Conservation (phyloP, 2,797 vertebrate species). For the Rhodeus uyekii region DNA sequence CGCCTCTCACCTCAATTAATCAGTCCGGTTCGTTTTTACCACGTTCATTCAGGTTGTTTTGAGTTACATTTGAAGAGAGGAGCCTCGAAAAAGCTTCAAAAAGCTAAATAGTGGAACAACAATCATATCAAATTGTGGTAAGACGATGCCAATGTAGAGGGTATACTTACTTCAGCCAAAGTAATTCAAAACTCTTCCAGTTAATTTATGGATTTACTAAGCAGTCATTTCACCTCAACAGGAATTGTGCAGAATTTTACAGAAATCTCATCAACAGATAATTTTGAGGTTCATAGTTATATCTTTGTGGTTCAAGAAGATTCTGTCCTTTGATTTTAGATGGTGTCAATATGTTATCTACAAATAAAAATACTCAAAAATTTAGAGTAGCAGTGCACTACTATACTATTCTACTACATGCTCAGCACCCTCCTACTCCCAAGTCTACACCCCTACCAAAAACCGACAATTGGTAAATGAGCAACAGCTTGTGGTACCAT, state of each 20-base stretch:
- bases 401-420: too few species aligned
- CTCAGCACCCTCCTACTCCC: too few species aligned
- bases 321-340: constrained; percentile 15
- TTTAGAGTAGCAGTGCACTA: background rate
- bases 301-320: background rate
- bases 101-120: constrained; percentile 24
- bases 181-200: constrained; percentile 21
- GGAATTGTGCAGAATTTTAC: constrained; percentile 17
- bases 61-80: constrained; percentile 33
- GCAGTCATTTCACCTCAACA: constrained; percentile 26
- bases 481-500: too few species aligned
- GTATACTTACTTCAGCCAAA: background rate
- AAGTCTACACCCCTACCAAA: too few species aligned
- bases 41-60: constrained; percentile 41
- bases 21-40: constrained; percentile 32
- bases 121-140: constrained; percentile 34
- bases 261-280: constrained; percentile 21
- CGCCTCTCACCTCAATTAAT: constrained; percentile 51
- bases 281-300: constrained; percentile 6
- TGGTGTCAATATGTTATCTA: background rate
- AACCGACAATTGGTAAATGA: too few species aligned
- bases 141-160: constrained; percentile 20
- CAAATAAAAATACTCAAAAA: background rate
- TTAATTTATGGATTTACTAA: constrained; percentile 39
- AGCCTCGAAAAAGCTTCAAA: constrained; percentile 18